These are phyloP conservation scores for Eidolon dupreanum DNA, from an alignment of 2,797 vertebrate genomes.

Conservation along the genomic window DNA sequence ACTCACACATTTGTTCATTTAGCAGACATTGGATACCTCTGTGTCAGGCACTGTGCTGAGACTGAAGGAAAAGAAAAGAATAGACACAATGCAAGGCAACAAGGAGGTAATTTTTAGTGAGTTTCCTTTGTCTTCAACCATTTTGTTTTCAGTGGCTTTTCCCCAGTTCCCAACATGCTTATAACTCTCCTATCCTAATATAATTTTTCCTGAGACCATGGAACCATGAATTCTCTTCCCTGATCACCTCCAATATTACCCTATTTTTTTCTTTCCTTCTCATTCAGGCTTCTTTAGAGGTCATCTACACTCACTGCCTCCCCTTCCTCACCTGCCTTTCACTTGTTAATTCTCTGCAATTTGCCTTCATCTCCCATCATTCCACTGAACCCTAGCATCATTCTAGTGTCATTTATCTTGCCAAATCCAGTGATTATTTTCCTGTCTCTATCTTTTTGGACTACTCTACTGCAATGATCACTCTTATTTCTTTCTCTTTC, in stretches of 20 bases:
- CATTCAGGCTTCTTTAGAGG: background rate
- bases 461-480: background rate
- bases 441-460: background rate
- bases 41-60: background rate
- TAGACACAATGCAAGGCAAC: background rate
- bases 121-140: background rate
- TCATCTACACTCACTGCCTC: background rate
- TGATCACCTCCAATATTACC: background rate
- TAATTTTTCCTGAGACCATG: background rate
- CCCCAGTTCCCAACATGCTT: background rate
- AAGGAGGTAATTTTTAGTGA: background rate
- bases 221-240: background rate
- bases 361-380: background rate
- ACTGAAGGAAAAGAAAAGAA: background rate
- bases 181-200: background rate
- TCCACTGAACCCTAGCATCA: background rate
- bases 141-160: background rate
- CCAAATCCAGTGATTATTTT: background rate
- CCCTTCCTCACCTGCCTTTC: background rate
- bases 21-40: background rate
- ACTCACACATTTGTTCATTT: background rate
- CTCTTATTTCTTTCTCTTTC: slow-evolving; percentile 20
- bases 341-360: background rate
- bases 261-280: background rate
- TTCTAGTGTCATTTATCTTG: background rate